phyloP scores from a whole-genome alignment of 2,888 invertebrate genomes.

The Acleris emargana region DNA sequence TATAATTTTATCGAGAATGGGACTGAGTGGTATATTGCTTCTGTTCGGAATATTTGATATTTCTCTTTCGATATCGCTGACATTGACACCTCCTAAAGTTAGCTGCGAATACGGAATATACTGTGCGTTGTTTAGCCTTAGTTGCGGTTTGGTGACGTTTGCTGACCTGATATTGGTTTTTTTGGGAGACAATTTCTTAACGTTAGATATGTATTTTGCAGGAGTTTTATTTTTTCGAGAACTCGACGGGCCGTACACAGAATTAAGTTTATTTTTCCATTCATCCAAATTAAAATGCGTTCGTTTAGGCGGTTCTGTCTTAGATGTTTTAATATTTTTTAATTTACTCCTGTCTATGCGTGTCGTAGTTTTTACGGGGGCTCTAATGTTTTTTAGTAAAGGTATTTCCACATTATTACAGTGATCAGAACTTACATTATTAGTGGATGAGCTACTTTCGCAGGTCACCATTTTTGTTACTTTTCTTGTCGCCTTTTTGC shows the following conservation, averaged over 20 bases:
- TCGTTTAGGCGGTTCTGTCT: conserved; percentile 50
- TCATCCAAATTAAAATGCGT: conserved; percentile 57
- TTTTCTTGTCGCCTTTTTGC: conserved; percentile 54
- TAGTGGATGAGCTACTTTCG: conserved; percentile 69
- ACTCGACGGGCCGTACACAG: conserved; percentile 59
- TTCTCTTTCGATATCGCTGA: conserved; percentile 74
- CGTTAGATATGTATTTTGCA: conserved; percentile 44
- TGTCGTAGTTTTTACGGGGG: conserved; percentile 49
- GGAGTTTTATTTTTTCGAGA: conserved; percentile 44
- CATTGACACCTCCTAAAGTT: conserved; percentile 72
- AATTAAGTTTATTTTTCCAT: conserved; percentile 69
- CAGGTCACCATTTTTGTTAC: conserved; percentile 65
- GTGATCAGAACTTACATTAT: conserved; percentile 59
- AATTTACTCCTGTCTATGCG: conserved; percentile 43
- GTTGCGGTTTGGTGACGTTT: conserved; percentile 32
- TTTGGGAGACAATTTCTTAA: conserved; percentile 44
- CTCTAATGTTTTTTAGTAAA: conserved; percentile 46
- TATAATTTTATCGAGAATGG: conserved; percentile 70
- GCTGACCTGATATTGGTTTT: conserved; percentile 39
- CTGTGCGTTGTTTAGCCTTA: conserved; percentile 58
- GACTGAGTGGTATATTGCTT: conserved; percentile 62
- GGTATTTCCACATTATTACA: conserved; percentile 49
- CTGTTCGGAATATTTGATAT: conserved; percentile 62
- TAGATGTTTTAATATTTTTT: conserved; percentile 37
- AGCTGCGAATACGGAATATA: conserved; percentile 79